Percentiles rank a stretch among this genome's conserved stretches.
These are phyloP conservation scores for Blennius ocellaris DNA, from an alignment of 2,113 vertebrate species.

Conservation along the genomic window DNA sequence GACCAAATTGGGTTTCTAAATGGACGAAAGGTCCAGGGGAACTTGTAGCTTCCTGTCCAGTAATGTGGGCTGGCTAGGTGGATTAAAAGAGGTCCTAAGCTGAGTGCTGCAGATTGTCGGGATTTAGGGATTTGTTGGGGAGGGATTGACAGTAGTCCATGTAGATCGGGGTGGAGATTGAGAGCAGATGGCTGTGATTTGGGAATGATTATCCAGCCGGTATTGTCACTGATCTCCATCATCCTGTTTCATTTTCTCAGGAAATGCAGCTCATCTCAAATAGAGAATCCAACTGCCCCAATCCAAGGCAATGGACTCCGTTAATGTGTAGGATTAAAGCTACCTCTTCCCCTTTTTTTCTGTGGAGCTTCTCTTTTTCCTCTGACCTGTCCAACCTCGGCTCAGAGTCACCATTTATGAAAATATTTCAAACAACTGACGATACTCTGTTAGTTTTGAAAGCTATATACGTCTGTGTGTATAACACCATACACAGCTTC, in stretches of 20 bases:
- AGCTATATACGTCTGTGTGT: too few species aligned
- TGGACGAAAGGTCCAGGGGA: conserved; percentile 37
- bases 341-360: conserved; percentile 31
- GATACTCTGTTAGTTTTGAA: too few species aligned
- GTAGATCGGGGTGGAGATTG: conserved; percentile 82
- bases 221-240: conserved; percentile 82
- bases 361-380: conserved; percentile 7
- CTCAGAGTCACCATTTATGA: conserved; percentile 4
- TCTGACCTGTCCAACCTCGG: conserved; percentile 11
- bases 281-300: conserved; percentile 68
- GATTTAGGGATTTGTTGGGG: conserved; percentile 86
- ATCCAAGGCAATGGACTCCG: conserved; percentile 67
- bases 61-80: conserved; percentile 72
- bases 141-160: conserved; percentile 77
- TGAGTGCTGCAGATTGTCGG: conserved; percentile 78
- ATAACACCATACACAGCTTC: too few species aligned
- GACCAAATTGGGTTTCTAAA: conserved; percentile 41
- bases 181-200: conserved; percentile 87
- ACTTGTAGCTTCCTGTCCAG: conserved; percentile 69
- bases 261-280: conserved; percentile 74
- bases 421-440: not conserved
- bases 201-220: conserved; percentile 79
- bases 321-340: conserved; percentile 78
- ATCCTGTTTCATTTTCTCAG: conserved; percentile 81
- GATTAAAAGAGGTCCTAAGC: conserved; percentile 78